Base-by-base conservation (phyloP, 2,113 vertebrate species). In the Nerophis ophidion region DNA sequence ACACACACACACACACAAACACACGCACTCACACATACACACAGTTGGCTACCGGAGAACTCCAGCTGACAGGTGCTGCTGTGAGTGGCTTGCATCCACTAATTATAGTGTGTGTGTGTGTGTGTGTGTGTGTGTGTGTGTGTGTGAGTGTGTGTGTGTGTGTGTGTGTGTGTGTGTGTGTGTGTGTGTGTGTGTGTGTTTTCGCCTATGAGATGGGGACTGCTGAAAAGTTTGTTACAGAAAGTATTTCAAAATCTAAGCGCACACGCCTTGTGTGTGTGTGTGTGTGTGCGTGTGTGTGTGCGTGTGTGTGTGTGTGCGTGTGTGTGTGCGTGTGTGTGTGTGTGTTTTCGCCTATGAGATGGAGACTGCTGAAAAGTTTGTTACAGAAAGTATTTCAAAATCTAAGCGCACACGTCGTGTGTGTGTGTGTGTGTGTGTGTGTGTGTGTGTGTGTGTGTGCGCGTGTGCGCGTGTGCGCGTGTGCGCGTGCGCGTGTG, bases 1-100 rank as follows among this genome's bases (percentile, higher is more conserved):
- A 75, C 75, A 79, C 75, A 78, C 77, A 78, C 79, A 75, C 71
- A 36, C 19, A 52, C 8, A 7, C 11, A 13, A 5, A 51, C 19
- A 8, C 49, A 33, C 9, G 1, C 51, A 36, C 51, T 35, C 13
- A 55, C 15, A 17, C 14, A 35, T 6, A 56, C 16, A 17, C n/a
- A n/a, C n/a, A n/a, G n/a, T 46, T 34, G 10, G 16, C 64, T 47
- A 42, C 57, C 48, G 51, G 55, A 26, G 55, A 56, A 66, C 57
- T 48, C 44, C 50, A 60, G 33, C 45, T 57, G 33, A 19, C 75
- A 48, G 54, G 54, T 56, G 54, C 54, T 56, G 54, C 16, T 17
- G 16, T 54, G 54, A 56, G 54, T 56, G 36, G 54, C 54, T 56
- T 12, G 9, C 54, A 56, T 56, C 54, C 54, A 56, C 54, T 16